phyloP scores from a whole-genome alignment of 2,797 vertebrate species.

The Myiotriccus ornatus region DNA sequence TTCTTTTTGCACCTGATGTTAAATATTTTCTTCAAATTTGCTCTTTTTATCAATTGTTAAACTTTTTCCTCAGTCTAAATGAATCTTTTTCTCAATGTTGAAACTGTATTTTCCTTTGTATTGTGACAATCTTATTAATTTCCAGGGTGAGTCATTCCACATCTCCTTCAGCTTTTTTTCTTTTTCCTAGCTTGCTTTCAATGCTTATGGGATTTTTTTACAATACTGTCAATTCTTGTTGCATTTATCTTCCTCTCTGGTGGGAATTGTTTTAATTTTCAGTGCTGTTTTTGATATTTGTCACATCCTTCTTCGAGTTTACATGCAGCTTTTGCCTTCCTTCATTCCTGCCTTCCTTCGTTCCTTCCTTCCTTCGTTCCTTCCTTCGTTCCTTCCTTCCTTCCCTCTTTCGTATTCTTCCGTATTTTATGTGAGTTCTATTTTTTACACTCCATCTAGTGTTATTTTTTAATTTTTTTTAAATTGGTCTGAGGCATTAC shows the following conservation, averaged over 20 bases:
- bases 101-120: slow-evolving; percentile 1
- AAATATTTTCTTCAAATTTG: neutral
- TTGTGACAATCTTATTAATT: slow-evolving; percentile 22
- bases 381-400: no score
- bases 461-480: neutral
- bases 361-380: no score
- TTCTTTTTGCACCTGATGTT: neutral
- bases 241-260: neutral
- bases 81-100: neutral
- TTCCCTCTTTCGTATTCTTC: no score
- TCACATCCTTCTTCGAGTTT: neutral
- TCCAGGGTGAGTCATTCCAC: neutral
- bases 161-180: neutral
- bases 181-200: neutral
- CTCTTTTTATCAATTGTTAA: neutral
- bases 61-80: neutral
- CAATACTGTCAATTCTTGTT: neutral
- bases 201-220: neutral
- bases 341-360: no score
- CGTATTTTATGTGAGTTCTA: neutral
- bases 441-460: neutral
- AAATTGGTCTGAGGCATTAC: neutral
- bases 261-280: neutral
- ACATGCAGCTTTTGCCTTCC: no score
- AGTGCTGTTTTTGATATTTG: neutral